Conservation (phyloP, 2,797 vertebrate species). For the Sylvia borin region DNA sequence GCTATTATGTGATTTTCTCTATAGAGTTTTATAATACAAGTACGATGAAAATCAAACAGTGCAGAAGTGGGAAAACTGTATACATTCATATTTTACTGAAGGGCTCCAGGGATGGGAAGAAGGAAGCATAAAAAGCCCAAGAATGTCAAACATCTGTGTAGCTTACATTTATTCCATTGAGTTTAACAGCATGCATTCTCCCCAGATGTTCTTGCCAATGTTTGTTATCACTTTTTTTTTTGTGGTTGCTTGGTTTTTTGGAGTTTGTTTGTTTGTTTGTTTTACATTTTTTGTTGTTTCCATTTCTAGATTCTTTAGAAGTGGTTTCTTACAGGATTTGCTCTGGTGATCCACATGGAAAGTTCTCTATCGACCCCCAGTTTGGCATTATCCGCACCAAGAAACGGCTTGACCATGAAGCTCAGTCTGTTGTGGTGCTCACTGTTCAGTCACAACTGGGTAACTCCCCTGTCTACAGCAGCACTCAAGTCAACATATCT, state of each 20-base stretch:
- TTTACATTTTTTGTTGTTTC: not conserved
- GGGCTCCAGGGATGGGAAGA: not conserved
- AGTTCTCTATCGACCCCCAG: conserved; percentile 82
- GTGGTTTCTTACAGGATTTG: conserved; percentile 85
- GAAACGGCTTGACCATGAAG: conserved; percentile 85
- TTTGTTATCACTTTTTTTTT: not conserved
- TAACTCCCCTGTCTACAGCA: conserved; percentile 79
- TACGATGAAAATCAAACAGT: conserved; percentile 3
- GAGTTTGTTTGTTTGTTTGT: too few relatives aligned
- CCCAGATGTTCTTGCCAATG: not conserved
- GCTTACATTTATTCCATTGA: not conserved
- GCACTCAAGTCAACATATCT: conserved; percentile 86
- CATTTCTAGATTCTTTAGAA: conserved; percentile 79
- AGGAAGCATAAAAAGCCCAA: not conserved
- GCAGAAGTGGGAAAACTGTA: not conserved
- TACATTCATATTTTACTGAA: not conserved
- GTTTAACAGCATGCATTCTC: not conserved
- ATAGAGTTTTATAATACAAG: not conserved
- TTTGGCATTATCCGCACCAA: conserved; percentile 84
- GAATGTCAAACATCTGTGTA: not conserved
- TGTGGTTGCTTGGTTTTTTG: not conserved
- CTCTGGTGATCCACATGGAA: conserved; percentile 84
- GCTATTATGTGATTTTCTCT: conserved; percentile 20
- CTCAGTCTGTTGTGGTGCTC: conserved; percentile 79
- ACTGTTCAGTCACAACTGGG: conserved; percentile 83